Evolutionary conservation across 2,888 invertebrate species (phyloP).

Genomic region (Drosophila stalkeri): DNA sequence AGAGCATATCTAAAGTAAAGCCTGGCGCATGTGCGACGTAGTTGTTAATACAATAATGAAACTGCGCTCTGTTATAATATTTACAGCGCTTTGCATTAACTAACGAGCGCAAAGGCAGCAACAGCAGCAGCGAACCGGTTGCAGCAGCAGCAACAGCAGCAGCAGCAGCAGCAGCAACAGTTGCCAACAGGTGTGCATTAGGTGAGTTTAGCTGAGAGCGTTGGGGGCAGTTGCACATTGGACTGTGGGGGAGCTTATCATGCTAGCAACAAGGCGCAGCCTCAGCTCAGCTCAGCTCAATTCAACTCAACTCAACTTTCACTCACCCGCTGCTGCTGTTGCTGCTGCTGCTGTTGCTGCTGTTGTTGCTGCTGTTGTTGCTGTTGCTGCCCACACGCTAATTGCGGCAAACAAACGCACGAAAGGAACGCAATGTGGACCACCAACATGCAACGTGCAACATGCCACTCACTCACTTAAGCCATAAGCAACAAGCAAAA

Average conservation of each 20-base stretch:
- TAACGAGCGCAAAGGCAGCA: constrained; percentile 66
- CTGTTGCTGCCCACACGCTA: constrained; percentile 74
- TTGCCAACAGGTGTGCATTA: constrained; percentile 66
- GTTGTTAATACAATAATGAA: constrained; percentile 76
- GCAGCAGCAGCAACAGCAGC: constrained; percentile 16
- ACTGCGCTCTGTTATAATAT: constrained; percentile 75
- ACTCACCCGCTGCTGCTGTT: constrained; percentile 50
- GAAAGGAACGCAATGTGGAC: constrained; percentile 69
- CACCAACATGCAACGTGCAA: constrained; percentile 74
- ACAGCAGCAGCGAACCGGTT: constrained; percentile 10
- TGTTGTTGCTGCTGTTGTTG: constrained; percentile 49
- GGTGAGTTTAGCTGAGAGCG: background rate
- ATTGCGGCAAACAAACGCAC: constrained; percentile 77
- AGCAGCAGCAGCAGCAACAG: constrained; percentile 10
- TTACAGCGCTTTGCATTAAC: constrained; percentile 79
- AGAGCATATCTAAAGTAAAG: constrained; percentile 1
- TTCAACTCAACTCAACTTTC: constrained; percentile 67
- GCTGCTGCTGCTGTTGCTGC: constrained; percentile 13
- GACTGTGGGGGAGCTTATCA: constrained; percentile 56
- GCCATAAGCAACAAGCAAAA: constrained; percentile 14
- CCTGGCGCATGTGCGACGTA: constrained; percentile 7
- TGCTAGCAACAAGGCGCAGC: constrained; percentile 38
- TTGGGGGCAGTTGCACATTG: background rate
- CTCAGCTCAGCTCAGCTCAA: constrained; percentile 27
- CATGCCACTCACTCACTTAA: constrained; percentile 69